These are phyloP conservation scores for Lucilia sericata DNA, from an alignment of 1,140 invertebrate species.

Conservation along the genomic window DNA sequence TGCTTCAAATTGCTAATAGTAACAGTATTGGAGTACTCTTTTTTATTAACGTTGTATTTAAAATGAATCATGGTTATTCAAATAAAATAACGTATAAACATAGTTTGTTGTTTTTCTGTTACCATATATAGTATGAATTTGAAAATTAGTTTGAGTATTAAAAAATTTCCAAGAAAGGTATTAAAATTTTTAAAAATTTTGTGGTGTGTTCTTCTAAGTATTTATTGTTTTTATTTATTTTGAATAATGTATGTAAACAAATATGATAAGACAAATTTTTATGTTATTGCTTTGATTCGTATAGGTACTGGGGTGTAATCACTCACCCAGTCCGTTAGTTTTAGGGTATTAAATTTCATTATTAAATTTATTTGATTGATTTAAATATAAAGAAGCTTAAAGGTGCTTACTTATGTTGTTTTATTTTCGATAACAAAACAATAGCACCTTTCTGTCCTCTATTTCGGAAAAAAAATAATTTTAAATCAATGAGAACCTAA, in stretches of 20 bases:
- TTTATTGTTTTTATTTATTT: not conserved
- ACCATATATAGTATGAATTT: conserved; percentile 7
- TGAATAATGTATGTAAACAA: conserved; percentile 6
- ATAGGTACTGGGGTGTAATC: too few relatives aligned
- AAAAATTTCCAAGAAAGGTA: conserved; percentile 18
- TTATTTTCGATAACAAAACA: too few relatives aligned
- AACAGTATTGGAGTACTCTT: not conserved
- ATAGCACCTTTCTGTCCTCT: too few relatives aligned
- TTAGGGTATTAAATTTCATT: too few relatives aligned
- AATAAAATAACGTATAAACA: not conserved
- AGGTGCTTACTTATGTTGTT: too few relatives aligned
- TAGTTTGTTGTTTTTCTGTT: not conserved
- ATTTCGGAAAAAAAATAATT: too few relatives aligned
- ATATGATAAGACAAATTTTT: not conserved
- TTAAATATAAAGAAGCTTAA: too few relatives aligned
- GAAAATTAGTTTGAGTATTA: not conserved
- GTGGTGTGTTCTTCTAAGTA: not conserved
- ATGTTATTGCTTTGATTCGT: not conserved
- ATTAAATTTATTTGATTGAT: too few relatives aligned
- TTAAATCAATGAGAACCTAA: too few relatives aligned
- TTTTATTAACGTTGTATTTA: not conserved
- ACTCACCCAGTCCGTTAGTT: too few relatives aligned
- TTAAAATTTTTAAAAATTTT: not conserved
- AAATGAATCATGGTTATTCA: conserved; percentile 11
- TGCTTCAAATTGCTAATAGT: not conserved